Evolutionary conservation across 2,113 vertebrate species (phyloP).

Genomic region (Pluvialis apricaria): DNA sequence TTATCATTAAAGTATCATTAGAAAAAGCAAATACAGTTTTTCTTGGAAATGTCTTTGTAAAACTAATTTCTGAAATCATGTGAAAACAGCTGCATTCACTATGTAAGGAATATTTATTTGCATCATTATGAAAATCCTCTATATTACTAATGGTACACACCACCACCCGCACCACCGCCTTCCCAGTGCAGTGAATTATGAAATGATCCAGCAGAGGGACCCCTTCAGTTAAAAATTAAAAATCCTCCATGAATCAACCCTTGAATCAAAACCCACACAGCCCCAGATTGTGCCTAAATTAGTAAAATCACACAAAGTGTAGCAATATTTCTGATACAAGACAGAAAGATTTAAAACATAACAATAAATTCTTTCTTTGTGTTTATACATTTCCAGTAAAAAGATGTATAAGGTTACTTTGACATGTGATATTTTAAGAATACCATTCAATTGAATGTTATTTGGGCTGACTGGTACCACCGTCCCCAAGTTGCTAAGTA

Average conservation of each 20-base stretch:
- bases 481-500: neutral
- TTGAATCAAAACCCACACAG: neutral
- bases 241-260: neutral
- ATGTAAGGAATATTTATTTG: neutral
- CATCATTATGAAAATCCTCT: neutral
- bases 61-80: neutral
- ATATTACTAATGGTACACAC: rapidly evolving
- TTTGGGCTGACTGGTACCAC: neutral
- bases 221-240: conserved; percentile 53
- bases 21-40: neutral
- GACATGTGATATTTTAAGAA: neutral
- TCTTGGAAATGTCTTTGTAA: neutral
- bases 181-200: neutral
- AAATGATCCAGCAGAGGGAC: conserved; percentile 66
- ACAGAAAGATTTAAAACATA: neutral
- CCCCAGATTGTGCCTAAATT: neutral
- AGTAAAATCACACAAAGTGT: neutral
- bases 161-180: no score
- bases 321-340: neutral
- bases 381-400: neutral
- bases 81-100: neutral
- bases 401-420: neutral
- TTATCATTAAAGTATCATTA: neutral
- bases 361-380: neutral
- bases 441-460: neutral